Percentiles rank a stretch among this genome's conserved stretches.
Conservation (phyloP, 2,113 vertebrate species). For the Myotis yumanensis region DNA sequence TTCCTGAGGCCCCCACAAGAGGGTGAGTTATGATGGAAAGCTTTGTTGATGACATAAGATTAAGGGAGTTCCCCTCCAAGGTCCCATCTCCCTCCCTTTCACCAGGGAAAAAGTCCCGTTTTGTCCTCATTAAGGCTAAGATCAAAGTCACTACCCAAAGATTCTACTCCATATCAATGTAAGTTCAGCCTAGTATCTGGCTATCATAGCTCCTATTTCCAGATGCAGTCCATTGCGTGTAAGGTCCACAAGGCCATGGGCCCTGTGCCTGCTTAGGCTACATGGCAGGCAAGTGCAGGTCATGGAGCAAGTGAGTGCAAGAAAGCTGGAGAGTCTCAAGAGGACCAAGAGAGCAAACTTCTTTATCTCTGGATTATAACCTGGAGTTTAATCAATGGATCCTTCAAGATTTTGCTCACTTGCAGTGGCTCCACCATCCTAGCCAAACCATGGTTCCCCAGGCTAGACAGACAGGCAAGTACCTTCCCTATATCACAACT, state of each 20-base stretch:
- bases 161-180: neutral
- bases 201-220: neutral
- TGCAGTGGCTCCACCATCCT: neutral
- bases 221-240: neutral
- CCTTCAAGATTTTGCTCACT: neutral
- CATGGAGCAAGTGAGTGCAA: neutral
- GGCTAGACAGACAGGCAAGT: neutral
- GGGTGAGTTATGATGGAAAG: neutral
- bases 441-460: neutral
- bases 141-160: neutral
- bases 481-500: neutral
- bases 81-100: neutral
- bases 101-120: neutral
- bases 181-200: neutral
- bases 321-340: neutral
- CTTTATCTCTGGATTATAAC: neutral
- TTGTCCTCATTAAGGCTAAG: neutral
- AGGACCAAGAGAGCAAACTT: neutral
- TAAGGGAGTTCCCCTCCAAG: neutral
- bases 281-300: neutral
- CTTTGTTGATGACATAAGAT: neutral
- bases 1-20: neutral
- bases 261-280: neutral
- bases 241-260: neutral
- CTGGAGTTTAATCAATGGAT: neutral